Percentiles rank a stretch among this genome's conserved stretches.
Conservation (phyloP, 2,113 vertebrate genomes). For the Uria aalge region DNA sequence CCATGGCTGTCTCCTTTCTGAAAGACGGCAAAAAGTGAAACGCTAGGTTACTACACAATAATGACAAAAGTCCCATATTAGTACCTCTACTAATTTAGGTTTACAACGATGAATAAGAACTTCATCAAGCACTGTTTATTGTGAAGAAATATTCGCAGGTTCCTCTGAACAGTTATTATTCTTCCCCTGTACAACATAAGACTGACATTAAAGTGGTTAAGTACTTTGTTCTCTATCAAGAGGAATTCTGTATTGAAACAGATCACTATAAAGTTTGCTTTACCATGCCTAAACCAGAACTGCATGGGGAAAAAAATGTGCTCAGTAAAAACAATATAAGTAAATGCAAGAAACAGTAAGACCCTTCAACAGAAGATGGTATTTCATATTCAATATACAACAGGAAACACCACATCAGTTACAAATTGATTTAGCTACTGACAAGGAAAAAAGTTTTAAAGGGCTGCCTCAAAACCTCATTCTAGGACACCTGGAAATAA, state of each 20-base stretch:
- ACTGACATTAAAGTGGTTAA: not conserved
- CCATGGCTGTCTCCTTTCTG: slow-evolving; percentile 80
- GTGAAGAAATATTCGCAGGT: not conserved
- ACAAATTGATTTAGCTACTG: not conserved
- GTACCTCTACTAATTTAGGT: too few relatives aligned
- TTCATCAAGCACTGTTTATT: accelerated
- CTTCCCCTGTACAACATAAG: accelerated
- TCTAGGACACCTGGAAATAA: not conserved
- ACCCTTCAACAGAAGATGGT: not conserved
- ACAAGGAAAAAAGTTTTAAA: not conserved
- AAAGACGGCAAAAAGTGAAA: not conserved
- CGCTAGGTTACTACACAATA: not conserved
- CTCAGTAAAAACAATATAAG: not conserved
- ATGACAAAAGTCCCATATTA: accelerated
- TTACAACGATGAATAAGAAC: too few relatives aligned
- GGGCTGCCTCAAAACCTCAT: not conserved
- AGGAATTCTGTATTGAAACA: not conserved
- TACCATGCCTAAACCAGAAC: not conserved
- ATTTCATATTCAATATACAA: not conserved
- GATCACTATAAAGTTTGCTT: not conserved
- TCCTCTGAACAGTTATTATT: not conserved
- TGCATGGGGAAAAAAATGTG: accelerated
- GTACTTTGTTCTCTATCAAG: not conserved
- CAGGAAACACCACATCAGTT: not conserved
- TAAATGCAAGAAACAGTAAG: not conserved